phyloP scores from a whole-genome alignment of 2,888 invertebrate genomes.

The Zootermopsis nevadensis region DNA sequence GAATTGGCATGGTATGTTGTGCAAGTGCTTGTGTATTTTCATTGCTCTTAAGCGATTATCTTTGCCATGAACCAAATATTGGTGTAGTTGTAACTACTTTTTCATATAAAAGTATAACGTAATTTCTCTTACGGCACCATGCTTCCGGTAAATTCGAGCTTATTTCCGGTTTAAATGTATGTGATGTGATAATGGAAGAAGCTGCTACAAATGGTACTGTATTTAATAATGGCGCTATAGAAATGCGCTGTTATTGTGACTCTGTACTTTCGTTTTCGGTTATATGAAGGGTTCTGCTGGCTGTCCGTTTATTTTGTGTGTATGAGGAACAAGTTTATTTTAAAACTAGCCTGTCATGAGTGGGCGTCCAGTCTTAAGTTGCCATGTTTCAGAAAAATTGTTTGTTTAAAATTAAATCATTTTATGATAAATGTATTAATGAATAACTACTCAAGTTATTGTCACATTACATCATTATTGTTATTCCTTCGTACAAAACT shows the following conservation, averaged over 20 bases:
- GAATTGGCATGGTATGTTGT: too few species aligned
- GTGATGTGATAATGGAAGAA: conserved; percentile 52
- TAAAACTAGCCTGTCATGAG: conserved; percentile 25
- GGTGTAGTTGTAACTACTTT: too few species aligned
- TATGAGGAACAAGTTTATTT: not conserved
- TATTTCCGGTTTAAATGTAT: not conserved
- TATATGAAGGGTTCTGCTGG: not conserved
- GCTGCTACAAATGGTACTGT: conserved; percentile 50
- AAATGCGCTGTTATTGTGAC: not conserved
- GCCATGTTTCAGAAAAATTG: conserved; percentile 36
- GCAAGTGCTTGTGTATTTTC: too few species aligned
- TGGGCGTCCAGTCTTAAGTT: conserved; percentile 46
- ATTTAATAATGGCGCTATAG: not conserved
- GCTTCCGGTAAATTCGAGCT: too few species aligned
- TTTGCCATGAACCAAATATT: too few species aligned
- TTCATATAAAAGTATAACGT: too few species aligned
- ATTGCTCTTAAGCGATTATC: too few species aligned
- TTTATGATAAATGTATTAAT: not conserved
- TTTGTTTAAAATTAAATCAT: not conserved
- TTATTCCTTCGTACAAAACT: not conserved
- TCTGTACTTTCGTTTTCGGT: not conserved
- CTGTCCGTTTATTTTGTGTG: not conserved
- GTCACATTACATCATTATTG: not conserved
- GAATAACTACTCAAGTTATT: not conserved
- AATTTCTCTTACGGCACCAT: too few species aligned